Evolutionary conservation across 2,113 vertebrate species (phyloP).

Genomic region (Cranoglanis bouderius): DNA sequence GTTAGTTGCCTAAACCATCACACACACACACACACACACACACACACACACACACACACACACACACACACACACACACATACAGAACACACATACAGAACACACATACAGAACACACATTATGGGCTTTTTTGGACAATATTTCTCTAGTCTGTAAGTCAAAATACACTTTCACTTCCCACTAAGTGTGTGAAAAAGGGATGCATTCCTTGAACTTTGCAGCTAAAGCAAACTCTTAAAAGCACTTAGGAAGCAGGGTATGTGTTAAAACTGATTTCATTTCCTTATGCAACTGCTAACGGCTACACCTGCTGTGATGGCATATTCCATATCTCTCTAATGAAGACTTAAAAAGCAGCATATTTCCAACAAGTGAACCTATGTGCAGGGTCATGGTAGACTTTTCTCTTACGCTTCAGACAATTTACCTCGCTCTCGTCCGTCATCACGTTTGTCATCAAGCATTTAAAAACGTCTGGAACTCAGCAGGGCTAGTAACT

Average conservation of each 20-base stretch:
- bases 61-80: background rate
- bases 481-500: background rate
- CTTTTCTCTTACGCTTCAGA: background rate
- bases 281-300: conserved; percentile 38
- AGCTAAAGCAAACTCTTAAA: conserved; percentile 44
- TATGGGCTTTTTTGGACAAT: background rate
- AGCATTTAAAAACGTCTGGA: background rate
- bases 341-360: conserved; percentile 2
- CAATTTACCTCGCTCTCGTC: background rate
- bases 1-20: background rate
- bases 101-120: background rate
- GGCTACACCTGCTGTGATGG: conserved; percentile 25
- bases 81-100: background rate
- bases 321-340: conserved; percentile 28
- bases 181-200: background rate
- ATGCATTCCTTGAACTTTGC: conserved; percentile 41
- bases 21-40: background rate
- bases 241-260: conserved; percentile 31
- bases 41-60: conserved; percentile 13
- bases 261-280: conserved; percentile 45
- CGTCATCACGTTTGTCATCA: background rate
- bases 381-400: background rate
- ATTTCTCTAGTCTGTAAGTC: conserved; percentile 2
- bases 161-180: conserved; percentile 18
- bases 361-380: background rate